phyloP scores from a whole-genome alignment of 1,140 invertebrate species.

The Scaptodrosophila lebanonensis region DNA sequence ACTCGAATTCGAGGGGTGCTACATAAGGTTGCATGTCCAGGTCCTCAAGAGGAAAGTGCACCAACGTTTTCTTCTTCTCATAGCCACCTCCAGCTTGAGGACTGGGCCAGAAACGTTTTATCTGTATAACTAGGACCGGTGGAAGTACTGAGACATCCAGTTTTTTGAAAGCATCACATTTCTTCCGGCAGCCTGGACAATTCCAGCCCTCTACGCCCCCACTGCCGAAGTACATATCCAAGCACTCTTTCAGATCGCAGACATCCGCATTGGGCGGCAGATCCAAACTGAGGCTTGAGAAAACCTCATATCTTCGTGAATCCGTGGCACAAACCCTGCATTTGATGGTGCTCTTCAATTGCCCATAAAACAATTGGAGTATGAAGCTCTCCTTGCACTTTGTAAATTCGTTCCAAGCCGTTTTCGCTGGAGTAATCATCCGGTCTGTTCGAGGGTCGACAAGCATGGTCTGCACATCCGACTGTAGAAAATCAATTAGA shows the following conservation, averaged over 20 bases:
- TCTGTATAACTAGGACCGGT: slow-evolving; percentile 91
- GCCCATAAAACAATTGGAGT: slow-evolving; percentile 90
- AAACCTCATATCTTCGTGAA: slow-evolving; percentile 92
- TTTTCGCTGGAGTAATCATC: slow-evolving; percentile 79
- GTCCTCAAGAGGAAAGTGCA: slow-evolving; percentile 90
- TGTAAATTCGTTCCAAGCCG: slow-evolving; percentile 87
- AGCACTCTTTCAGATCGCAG: slow-evolving; percentile 88
- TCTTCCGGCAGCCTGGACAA: slow-evolving; percentile 91
- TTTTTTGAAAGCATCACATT: slow-evolving; percentile 91
- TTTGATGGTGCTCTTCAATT: slow-evolving; percentile 89
- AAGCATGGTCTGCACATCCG: slow-evolving; percentile 83
- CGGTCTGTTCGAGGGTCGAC: slow-evolving; percentile 41
- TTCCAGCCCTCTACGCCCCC: slow-evolving; percentile 92
- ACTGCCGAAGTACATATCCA: slow-evolving; percentile 87
- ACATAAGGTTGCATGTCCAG: slow-evolving; percentile 81
- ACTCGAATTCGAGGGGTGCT: slow-evolving; percentile 58
- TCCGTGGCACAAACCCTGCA: slow-evolving; percentile 86
- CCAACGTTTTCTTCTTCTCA: slow-evolving; percentile 90
- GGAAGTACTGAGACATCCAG: slow-evolving; percentile 93
- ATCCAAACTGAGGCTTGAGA: slow-evolving; percentile 92
- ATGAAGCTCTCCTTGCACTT: slow-evolving; percentile 88
- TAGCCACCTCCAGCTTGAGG: slow-evolving; percentile 80
- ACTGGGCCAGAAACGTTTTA: slow-evolving; percentile 86
- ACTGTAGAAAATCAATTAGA: slow-evolving; percentile 93
- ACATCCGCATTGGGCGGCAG: slow-evolving; percentile 82